phyloP scores from a whole-genome alignment of 2,113 vertebrate species.

The Xiphophorus maculatus region DNA sequence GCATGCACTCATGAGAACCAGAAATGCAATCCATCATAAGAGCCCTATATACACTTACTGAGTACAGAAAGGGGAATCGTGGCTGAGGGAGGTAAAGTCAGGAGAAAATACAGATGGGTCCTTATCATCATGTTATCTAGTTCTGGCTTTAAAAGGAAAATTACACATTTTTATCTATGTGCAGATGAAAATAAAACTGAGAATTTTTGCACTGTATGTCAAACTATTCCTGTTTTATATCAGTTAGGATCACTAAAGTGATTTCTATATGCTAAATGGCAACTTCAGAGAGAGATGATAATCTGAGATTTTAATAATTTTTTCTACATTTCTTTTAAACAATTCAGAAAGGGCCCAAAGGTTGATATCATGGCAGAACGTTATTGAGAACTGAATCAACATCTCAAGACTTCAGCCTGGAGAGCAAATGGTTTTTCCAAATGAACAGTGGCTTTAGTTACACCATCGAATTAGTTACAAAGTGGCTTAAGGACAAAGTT shows the following conservation, averaged over 20 bases:
- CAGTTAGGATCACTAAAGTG: neutral
- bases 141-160: conserved; percentile 11
- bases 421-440: too few relatives aligned
- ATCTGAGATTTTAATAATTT: neutral
- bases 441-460: too few relatives aligned
- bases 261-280: conserved; percentile 11
- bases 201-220: too few relatives aligned
- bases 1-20: conserved; percentile 50
- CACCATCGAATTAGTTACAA: neutral
- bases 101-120: conserved; percentile 10
- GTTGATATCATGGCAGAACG: neutral
- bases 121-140: conserved; percentile 1
- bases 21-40: conserved; percentile 64
- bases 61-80: conserved; percentile 27
- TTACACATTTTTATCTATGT: neutral
- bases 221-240: too few relatives aligned
- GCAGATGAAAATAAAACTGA: neutral
- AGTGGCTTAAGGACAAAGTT: neutral
- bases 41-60: conserved; percentile 47
- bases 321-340: neutral
- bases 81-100: conserved; percentile 20
- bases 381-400: neutral
- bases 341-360: neutral
- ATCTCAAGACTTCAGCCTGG: neutral
- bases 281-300: neutral